Evolutionary conservation across 1,140 invertebrate species (phyloP).

Genomic region (Chelonus insularis): DNA sequence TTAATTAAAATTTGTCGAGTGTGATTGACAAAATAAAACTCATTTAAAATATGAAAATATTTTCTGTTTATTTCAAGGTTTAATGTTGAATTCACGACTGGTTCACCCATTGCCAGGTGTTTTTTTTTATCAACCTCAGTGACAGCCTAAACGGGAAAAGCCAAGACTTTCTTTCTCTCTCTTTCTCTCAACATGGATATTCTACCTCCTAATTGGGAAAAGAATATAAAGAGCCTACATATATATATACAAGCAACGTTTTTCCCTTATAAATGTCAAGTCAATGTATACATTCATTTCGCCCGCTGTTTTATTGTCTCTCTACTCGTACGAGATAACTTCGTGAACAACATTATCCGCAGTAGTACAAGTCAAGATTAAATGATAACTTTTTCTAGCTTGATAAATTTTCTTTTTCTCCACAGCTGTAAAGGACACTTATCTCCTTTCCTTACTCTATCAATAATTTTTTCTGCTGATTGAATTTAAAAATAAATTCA

Average conservation of each 20-base stretch:
- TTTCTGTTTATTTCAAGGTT: neutral
- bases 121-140: conserved; percentile 4
- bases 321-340: neutral
- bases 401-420: neutral
- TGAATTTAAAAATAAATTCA: too few species aligned
- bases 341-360: neutral
- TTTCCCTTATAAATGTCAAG: conserved; percentile 2
- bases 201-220: conserved; percentile 13
- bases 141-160: conserved; percentile 5
- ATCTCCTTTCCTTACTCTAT: neutral
- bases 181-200: neutral
- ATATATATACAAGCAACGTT: neutral
- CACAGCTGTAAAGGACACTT: neutral
- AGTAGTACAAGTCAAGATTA: neutral
- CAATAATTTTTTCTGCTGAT: too few species aligned
- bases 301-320: neutral
- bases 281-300: neutral
- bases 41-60: too few species aligned
- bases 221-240: conserved; percentile 2
- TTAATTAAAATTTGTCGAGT: too few species aligned
- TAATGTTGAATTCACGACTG: neutral
- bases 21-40: too few species aligned
- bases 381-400: neutral
- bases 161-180: conserved; percentile 16
- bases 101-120: conserved; percentile 7